Evolutionary conservation across 1,140 invertebrate genomes (phyloP).

Genomic region (Propsilocerus akamusi): DNA sequence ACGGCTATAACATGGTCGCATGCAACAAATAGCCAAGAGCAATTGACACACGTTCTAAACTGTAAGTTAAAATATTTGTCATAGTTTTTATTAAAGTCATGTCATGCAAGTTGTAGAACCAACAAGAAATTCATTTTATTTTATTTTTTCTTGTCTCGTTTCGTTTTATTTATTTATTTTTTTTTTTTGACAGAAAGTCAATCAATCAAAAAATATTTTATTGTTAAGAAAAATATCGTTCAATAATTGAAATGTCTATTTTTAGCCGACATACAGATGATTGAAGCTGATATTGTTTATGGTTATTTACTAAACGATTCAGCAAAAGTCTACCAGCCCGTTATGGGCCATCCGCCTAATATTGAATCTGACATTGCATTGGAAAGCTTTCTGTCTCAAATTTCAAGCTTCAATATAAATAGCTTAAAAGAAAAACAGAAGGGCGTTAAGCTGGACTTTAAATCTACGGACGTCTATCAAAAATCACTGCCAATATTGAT

Average conservation of each 20-base stretch:
- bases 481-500: slow-evolving; percentile 36
- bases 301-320: slow-evolving; percentile 29
- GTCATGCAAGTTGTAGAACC: not conserved
- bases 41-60: slow-evolving; percentile 37
- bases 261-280: slow-evolving; percentile 50
- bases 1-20: slow-evolving; percentile 67
- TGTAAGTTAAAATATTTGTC: slow-evolving; percentile 22
- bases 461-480: slow-evolving; percentile 57
- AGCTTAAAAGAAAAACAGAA: slow-evolving; percentile 25
- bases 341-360: slow-evolving; percentile 73
- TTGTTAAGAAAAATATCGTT: not conserved
- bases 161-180: slow-evolving; percentile 22
- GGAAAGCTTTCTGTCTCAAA: slow-evolving; percentile 43
- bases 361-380: slow-evolving; percentile 56
- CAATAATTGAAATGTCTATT: slow-evolving; percentile 8
- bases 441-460: slow-evolving; percentile 81
- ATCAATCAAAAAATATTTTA: not conserved
- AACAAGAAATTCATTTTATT: not conserved
- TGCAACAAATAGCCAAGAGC: slow-evolving; percentile 49
- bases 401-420: slow-evolving; percentile 28
- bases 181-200: not conserved
- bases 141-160: not conserved
- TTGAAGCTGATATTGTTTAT: slow-evolving; percentile 74
- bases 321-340: slow-evolving; percentile 32
- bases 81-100: not conserved